phyloP scores from a whole-genome alignment of 2,113 vertebrate species.

The Mellivora capensis region DNA sequence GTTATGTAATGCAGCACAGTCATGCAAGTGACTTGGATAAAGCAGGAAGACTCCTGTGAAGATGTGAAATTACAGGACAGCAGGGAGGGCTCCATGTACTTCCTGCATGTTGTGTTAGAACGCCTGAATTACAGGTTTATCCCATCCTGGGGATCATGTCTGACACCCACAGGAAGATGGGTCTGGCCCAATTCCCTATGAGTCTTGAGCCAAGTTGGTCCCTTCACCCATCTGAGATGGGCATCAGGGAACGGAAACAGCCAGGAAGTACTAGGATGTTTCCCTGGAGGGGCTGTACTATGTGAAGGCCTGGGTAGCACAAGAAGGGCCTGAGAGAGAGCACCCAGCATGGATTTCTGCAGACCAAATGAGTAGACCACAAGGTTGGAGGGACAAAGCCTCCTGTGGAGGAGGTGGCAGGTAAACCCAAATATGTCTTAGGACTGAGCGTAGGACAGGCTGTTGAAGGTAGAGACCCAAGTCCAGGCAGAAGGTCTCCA shows the following conservation, averaged over 20 bases:
- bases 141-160: not conserved
- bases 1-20: not conserved
- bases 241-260: accelerated
- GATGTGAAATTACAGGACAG: not conserved
- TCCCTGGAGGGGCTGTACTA: not conserved
- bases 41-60: not conserved
- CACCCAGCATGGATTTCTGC: accelerated
- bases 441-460: no score
- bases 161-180: not conserved
- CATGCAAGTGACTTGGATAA: not conserved
- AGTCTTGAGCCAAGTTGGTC: not conserved
- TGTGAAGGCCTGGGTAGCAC: not conserved
- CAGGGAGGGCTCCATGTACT: not conserved
- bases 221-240: not conserved
- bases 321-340: not conserved
- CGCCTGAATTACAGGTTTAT: not conserved
- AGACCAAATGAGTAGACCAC: not conserved
- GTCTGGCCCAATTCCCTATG: not conserved
- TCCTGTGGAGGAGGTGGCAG: not conserved
- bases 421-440: not conserved
- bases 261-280: not conserved
- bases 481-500: no score
- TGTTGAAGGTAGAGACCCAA: not conserved
- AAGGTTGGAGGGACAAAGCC: not conserved
- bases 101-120: not conserved